Conservation (phyloP, 2,888 invertebrate genomes). For the Melieria crassipennis region DNA sequence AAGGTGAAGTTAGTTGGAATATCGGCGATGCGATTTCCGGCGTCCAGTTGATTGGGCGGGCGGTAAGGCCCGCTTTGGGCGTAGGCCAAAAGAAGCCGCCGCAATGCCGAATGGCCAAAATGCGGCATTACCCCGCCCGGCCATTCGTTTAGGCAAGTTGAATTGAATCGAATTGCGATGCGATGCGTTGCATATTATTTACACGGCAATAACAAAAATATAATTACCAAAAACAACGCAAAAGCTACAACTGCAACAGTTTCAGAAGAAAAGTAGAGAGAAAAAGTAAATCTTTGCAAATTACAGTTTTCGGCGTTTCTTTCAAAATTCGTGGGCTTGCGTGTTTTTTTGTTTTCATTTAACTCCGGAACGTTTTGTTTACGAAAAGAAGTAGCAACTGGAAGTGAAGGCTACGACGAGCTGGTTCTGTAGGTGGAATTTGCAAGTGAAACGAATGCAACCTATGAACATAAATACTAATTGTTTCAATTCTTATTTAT, state of each 20-base stretch:
- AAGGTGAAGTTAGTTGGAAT: too few species aligned
- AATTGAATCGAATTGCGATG: slow-evolving; percentile 10
- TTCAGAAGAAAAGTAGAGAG: slow-evolving; percentile 25
- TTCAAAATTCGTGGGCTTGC: background rate
- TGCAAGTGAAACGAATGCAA: too few species aligned
- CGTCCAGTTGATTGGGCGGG: too few species aligned
- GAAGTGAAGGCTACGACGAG: slow-evolving; percentile 10
- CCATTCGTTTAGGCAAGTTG: too few species aligned
- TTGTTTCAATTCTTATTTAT: too few species aligned
- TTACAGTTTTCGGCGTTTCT: slow-evolving; percentile 32
- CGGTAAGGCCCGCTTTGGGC: too few species aligned
- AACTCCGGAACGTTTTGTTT: background rate
- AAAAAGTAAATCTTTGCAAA: slow-evolving; percentile 26
- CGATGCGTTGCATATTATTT: slow-evolving; percentile 3
- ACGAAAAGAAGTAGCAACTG: slow-evolving; percentile 1
- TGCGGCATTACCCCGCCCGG: too few species aligned
- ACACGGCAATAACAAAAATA: slow-evolving; percentile 8
- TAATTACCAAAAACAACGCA: slow-evolving; percentile 10
- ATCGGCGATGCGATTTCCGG: too few species aligned
- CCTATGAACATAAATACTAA: too few species aligned
- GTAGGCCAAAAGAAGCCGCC: too few species aligned
- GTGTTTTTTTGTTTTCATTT: background rate
- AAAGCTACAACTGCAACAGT: slow-evolving; percentile 28
- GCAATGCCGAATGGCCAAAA: too few species aligned
- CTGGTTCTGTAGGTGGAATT: background rate